Evolutionary conservation across 2,888 invertebrate species (phyloP), one percentile per base, ranked within the genome.

Genomic region (Ariolimax columbianus): DNA sequence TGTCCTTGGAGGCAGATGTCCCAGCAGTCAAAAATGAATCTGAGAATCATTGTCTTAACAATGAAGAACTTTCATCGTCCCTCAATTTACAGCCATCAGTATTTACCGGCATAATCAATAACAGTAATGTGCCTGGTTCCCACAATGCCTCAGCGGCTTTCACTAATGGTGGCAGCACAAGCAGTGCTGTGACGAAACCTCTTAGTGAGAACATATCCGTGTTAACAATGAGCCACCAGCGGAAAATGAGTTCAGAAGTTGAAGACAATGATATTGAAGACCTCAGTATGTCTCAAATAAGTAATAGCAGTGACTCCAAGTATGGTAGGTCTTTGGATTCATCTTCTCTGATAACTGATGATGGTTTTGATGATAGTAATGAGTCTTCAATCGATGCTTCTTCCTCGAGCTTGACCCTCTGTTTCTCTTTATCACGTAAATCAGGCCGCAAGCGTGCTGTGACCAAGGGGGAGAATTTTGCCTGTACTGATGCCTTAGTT

Each of bases 391-490:
- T 78, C 26, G 81, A 85, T 70, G 72, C 55, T 72, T 78, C 82
- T 11, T 82, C 85, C n/a, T 85, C 85, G 30, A 78, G 82, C n/a
- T 47, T 85, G 26, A 85, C 82, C 14, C 63, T 85, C 7, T 77
- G 78, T 30, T 77, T 68, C 6, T 85, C 85, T 4, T 43, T 85
- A 17, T 89, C 90, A 9, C 89, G 91, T n/a, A 87, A 90, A 40
- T 92, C 92, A 30, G 89, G 90, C 30, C 86, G 92, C 23, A 92
- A 92, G 82, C 88, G 92, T 19, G 87, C 87, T 14, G 89, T 89
- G 63, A 90, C 91, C 11, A 89, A 89, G 55, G 89, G 91, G 83
- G 90, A 90, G 6, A 92, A 90, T 59, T 92, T 91, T 88, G 87
- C 92, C 33, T 88, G 91, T 84, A 90, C 90, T 82, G 90, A 90